Conservation (phyloP, 2,113 vertebrate genomes). For the Edolisoma coerulescens region DNA sequence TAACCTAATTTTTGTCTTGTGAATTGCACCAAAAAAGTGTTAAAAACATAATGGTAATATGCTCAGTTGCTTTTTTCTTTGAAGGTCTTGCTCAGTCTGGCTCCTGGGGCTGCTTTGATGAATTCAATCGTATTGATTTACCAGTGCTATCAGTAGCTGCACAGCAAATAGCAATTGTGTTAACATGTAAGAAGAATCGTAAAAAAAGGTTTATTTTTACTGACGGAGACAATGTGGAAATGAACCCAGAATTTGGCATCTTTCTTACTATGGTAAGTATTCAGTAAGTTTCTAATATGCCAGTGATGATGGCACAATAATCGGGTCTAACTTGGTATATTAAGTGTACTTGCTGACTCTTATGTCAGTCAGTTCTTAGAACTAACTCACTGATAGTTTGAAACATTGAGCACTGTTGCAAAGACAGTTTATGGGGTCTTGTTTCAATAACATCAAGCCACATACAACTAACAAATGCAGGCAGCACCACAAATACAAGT, state of each 20-base stretch:
- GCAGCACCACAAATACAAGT: background rate
- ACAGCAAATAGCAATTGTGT: conserved; percentile 92
- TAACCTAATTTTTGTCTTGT: background rate
- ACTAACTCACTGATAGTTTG: background rate
- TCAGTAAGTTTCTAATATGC: background rate
- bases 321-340: background rate
- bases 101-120: conserved; percentile 98
- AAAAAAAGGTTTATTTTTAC: conserved; percentile 91
- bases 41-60: background rate
- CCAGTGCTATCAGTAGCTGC: conserved; percentile 95
- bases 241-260: conserved; percentile 96
- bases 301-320: background rate
- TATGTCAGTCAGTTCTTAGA: background rate
- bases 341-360: background rate
- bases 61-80: background rate
- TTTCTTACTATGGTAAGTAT: conserved; percentile 93
- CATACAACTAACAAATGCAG: background rate
- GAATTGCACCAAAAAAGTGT: background rate
- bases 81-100: conserved; percentile 95
- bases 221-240: conserved; percentile 90
- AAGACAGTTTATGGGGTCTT: background rate
- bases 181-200: conserved; percentile 91
- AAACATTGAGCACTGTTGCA: background rate
- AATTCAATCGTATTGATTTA: conserved; percentile 95
- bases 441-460: background rate